Percentiles rank a stretch among this genome's conserved stretches.
Evolutionary conservation across 2,888 invertebrate genomes (phyloP).

Genomic region (Apocheima hispidaria): DNA sequence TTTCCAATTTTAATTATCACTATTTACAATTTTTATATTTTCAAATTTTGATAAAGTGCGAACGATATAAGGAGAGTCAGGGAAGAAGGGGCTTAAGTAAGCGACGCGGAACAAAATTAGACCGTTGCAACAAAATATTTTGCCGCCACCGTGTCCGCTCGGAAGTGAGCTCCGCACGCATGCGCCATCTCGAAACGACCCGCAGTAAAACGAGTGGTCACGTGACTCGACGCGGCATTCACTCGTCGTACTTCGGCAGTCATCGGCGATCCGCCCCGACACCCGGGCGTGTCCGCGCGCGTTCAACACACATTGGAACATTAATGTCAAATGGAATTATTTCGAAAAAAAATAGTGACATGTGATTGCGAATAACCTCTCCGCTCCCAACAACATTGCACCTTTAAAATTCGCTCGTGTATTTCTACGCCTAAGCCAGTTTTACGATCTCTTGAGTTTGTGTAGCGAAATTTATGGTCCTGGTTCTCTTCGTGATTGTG

Average conservation of each 20-base stretch:
- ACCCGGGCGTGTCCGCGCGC: slow-evolving; percentile 63
- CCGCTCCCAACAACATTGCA: slow-evolving; percentile 57
- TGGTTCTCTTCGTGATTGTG: slow-evolving; percentile 74
- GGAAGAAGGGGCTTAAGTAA: slow-evolving; percentile 8
- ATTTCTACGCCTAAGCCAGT: slow-evolving; percentile 52
- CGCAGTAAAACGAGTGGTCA: slow-evolving; percentile 86
- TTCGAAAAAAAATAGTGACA: slow-evolving; percentile 77
- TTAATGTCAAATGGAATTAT: slow-evolving; percentile 80
- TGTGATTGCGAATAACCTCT: slow-evolving; percentile 69
- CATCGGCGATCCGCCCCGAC: slow-evolving; percentile 69
- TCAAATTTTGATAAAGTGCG: no score
- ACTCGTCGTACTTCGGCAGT: slow-evolving; percentile 83
- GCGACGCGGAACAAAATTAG: slow-evolving; percentile 35
- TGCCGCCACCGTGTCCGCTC: slow-evolving; percentile 71
- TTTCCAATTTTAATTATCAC: no score
- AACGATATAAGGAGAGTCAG: no score
- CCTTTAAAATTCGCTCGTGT: slow-evolving; percentile 58
- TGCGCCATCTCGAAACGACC: slow-evolving; percentile 82
- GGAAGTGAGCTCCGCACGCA: slow-evolving; percentile 63
- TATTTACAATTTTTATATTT: no score
- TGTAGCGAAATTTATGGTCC: slow-evolving; percentile 73
- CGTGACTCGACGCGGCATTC: slow-evolving; percentile 86
- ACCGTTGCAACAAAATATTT: slow-evolving; percentile 58
- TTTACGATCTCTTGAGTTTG: slow-evolving; percentile 62
- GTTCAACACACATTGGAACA: slow-evolving; percentile 61